Evolutionary conservation across 2,797 vertebrate genomes (phyloP), one percentile per base, ranked within the genome.

Genomic region (Microchirus variegatus): DNA sequence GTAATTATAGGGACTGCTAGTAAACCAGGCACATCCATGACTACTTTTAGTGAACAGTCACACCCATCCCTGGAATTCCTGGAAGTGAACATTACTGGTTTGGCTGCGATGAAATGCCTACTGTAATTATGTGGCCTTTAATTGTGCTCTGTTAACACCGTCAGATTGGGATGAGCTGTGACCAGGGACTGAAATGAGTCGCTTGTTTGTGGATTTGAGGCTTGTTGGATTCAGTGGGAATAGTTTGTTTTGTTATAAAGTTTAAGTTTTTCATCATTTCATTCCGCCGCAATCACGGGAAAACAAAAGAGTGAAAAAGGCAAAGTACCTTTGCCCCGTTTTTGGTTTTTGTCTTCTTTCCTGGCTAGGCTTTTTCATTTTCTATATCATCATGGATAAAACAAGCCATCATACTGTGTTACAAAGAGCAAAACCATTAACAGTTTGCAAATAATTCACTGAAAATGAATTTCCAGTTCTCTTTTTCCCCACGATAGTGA

Each of bases 21-120:
- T 87, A 80, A 88, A 86, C 77, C 64, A 83, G 85, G 83, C 86
- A 83, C 87, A 89, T 90, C 86, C 82, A 87, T 80, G 85, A 87
- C 81, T 87, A 83, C 86, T 87, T 91, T 87, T 90, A 89, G 86
- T 82, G 80, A 89, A 74, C 83, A 79, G 90, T 87, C 88, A 88
- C 91, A 90, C 91, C 91, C 89, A 89, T 90, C 79, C 72, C 75
- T 84, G 89, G 88, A 91, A 92, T 91, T 89, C 89, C 82, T 84
- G 84, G 79, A 89, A 86, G 86, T 86, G 89, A 90, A 90, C 87
- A 82, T 91, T 90, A 81, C 83, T 87, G 90, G 87, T 90, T 90
- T 83, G 86, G 83, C 82, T 85, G 67, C 77, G 81, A 85, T 70
- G 67, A 80, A 80, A 77, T 83, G 84, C 83, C 84, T 81, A 77